Evolutionary conservation across 2,113 vertebrate genomes (phyloP), one percentile per base, ranked within the genome.

Genomic region (Indicator indicator): DNA sequence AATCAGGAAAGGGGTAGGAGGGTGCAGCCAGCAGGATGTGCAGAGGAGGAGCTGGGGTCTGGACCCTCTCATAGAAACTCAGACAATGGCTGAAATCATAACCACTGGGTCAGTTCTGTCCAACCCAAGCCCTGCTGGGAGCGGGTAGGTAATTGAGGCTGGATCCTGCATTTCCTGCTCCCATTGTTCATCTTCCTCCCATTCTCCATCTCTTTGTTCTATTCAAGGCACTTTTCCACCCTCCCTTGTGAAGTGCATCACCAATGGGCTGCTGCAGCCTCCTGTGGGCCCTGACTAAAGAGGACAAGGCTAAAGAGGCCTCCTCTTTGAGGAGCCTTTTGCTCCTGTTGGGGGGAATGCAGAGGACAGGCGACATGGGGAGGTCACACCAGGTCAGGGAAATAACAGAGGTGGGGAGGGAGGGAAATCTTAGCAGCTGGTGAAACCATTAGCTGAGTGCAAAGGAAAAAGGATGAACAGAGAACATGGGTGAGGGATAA

Each of bases 391-490:
- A 65, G 82, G 85, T 88, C 88, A 91, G 84, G 79, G 65, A 86
- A 62, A 88, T 78, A 94, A 88, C 6, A 83, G 11, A 54, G 56
- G 76, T 86, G 93, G 83, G 75, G 27, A 60, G 70, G 48, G 4
- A 91, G 56, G 80, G 33, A 95, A 81, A 77, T 20, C 79, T 94
- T 91, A 81, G 91, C 91, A 72, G 89, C 78, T 67, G 68, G 72
- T 50, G 65, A 95, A 95, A 85, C 85, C 91, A 90, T 95, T 72
- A 93, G 80, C 82, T 5, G 24, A 86, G 69, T 15, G 33, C 74
- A 56, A 24, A 63, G 89, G 71, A 48, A 54, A 91, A 94, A 90
- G 70, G 73, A 78, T 50, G 94, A 97, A 91, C 73, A 96, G 48
- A 86, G 86, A 91, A 77, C n/a, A 67, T 2, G 75, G 56, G 46